Evolutionary conservation across 1,140 invertebrate genomes (phyloP).

Genomic region (Vanessa tameamea): DNA sequence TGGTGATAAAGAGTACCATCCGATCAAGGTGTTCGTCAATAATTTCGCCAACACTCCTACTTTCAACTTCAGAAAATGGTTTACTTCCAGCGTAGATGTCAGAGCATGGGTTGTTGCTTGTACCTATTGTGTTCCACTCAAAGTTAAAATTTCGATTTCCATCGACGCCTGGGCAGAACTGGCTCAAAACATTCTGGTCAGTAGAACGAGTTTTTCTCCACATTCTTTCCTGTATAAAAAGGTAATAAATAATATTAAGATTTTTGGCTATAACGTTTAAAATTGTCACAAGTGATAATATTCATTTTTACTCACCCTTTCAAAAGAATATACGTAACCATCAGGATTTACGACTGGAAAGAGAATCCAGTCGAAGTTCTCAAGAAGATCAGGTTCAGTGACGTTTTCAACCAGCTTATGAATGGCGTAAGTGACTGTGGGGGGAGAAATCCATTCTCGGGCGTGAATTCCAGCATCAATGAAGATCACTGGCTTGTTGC

Average conservation of each 20-base stretch:
- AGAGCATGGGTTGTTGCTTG: conserved; percentile 84
- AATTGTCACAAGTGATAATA: background rate
- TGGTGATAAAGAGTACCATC: conserved; percentile 50
- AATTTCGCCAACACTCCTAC: conserved; percentile 67
- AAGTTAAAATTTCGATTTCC: conserved; percentile 84
- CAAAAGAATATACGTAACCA: conserved; percentile 66
- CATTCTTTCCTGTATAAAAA: conserved; percentile 29
- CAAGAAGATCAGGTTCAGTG: conserved; percentile 76
- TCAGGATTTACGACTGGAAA: conserved; percentile 82
- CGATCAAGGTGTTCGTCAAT: conserved; percentile 54
- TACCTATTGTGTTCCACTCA: conserved; percentile 83
- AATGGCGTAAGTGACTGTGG: conserved; percentile 78
- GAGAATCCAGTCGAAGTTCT: conserved; percentile 69
- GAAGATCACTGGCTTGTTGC: conserved; percentile 49
- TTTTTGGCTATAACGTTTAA: too few species aligned
- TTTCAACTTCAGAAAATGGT: conserved; percentile 88
- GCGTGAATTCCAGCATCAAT: conserved; percentile 76
- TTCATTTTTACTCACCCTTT: conserved; percentile 28
- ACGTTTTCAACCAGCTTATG: conserved; percentile 68
- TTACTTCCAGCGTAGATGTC: conserved; percentile 84
- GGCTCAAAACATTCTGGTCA: conserved; percentile 9
- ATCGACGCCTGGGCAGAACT: conserved; percentile 81
- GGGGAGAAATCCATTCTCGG: conserved; percentile 83
- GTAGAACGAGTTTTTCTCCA: conserved; percentile 43
- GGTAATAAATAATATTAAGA: background rate